phyloP scores from a whole-genome alignment of 2,797 vertebrate genomes.

The Epinephelus malabaricus region DNA sequence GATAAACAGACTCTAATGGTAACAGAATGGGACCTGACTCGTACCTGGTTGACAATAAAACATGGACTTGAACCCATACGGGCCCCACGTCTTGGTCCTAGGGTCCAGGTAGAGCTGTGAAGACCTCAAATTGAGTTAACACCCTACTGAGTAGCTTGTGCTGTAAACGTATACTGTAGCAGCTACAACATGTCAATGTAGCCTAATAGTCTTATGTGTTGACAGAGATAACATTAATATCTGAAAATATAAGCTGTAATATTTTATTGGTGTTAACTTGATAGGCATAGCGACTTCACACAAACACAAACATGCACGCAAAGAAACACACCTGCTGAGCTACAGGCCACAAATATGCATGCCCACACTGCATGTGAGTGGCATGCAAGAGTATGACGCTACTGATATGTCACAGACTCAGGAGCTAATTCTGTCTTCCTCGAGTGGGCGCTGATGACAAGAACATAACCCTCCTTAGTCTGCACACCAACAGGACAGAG shows the following conservation, averaged over 20 bases:
- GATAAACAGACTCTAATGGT: too few species aligned
- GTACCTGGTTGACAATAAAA: too few species aligned
- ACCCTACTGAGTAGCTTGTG: neutral
- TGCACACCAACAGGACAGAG: constrained; percentile 35
- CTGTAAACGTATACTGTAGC: neutral
- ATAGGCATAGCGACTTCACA: neutral
- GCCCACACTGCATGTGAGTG: constrained; percentile 13
- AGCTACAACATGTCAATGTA: neutral
- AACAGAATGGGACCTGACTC: too few species aligned
- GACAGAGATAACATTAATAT: neutral
- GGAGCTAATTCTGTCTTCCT: constrained; percentile 51
- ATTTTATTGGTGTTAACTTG: neutral
- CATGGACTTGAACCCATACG: too few species aligned
- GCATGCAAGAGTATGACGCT: constrained; percentile 38
- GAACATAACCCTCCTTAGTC: constrained; percentile 35
- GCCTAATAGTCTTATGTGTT: constrained; percentile 4
- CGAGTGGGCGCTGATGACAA: constrained; percentile 46
- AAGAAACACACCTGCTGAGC: constrained; percentile 26
- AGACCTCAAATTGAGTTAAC: neutral
- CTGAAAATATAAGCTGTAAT: neutral
- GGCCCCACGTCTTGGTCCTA: too few species aligned
- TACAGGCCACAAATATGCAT: constrained; percentile 7
- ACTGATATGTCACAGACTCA: constrained; percentile 43
- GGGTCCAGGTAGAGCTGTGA: too few species aligned
- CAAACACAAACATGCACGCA: constrained; percentile 3